These are phyloP conservation scores for Seriola dumerili DNA, from an alignment of 2,113 vertebrate genomes.

Conservation along the genomic window DNA sequence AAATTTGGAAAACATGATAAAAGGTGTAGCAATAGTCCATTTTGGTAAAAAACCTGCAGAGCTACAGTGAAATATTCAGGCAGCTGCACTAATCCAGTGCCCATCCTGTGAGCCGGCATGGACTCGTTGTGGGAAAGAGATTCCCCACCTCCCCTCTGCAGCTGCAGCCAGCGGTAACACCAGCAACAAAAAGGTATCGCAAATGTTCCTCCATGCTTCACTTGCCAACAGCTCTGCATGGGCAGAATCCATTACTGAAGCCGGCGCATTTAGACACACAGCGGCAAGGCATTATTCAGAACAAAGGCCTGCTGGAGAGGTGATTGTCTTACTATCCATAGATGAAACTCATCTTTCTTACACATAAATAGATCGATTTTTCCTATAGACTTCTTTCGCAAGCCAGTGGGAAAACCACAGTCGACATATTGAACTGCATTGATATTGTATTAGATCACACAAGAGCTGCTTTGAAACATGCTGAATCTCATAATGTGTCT, in stretches of 20 bases:
- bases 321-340: neutral
- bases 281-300: slow-evolving; percentile 12
- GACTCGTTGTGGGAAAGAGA: slow-evolving; percentile 38
- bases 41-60: slow-evolving; percentile 11
- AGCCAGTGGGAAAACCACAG: neutral
- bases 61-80: slow-evolving; percentile 30
- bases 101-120: slow-evolving; percentile 34
- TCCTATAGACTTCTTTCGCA: neutral
- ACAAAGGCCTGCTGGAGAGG: slow-evolving; percentile 10
- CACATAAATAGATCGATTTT: neutral
- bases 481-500: neutral
- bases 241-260: slow-evolving; percentile 43
- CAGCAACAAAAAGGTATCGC: slow-evolving; percentile 58
- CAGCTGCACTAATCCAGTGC: slow-evolving; percentile 43
- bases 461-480: neutral
- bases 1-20: slow-evolving; percentile 4
- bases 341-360: neutral
- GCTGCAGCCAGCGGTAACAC: slow-evolving; percentile 54
- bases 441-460: neutral
- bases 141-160: slow-evolving; percentile 30
- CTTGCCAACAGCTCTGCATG: slow-evolving; percentile 50
- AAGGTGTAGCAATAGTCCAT: slow-evolving; percentile 21
- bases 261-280: slow-evolving; percentile 15
- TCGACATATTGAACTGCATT: neutral
- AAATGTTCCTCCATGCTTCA: slow-evolving; percentile 53